Base-by-base conservation (phyloP, 2,797 vertebrate species). In the Poeciliopsis presidionis region DNA sequence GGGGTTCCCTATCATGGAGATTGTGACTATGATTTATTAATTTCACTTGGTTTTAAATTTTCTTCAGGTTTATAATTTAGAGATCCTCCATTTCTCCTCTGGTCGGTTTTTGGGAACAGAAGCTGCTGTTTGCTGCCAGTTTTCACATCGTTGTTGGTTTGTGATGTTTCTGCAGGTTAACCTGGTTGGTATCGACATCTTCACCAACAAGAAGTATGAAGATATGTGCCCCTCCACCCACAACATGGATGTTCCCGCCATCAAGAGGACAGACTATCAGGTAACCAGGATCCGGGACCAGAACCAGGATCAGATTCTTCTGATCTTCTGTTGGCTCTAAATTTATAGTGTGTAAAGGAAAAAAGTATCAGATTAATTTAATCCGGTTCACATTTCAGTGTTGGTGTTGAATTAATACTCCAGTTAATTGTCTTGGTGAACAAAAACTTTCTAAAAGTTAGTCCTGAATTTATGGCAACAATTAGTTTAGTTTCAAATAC, bases 181-280 rank as follows among this genome's bases (percentile, higher is more conserved):
- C 91, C 84, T 99, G 96, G 97, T 99, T 93, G 98, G 98, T 82
- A 98, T 99, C 73, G 98, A 99, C 94, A 99, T 99, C 92, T 99
- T 99, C 95, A 97, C 96, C 84, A 97, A 98, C 88, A 99, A 99
- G 95, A 99, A 99, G 90, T 97, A 98, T 77, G 98, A 99, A 96
- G 98, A 99, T 93, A 98, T 99, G 94, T 99, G 98, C 75, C 98
- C 98, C 81, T 99, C 98, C 72, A 99, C 98, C 95, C 98, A 99
- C 94, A 99, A 99, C 94, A 99, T 99, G 98, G 98, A 99, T 90
- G 98, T 99, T 80, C 98, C 98, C 79, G 95, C 97, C 94, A 98
- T 98, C 93, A 99, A 99, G 94, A 97, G 98, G 94, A 94, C 94
- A 90, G 98, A 99, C 88, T 99, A 97, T 92, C 97, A 99, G 95